Evolutionary conservation across 2,113 vertebrate species (phyloP), one percentile per base, ranked within the genome.

Genomic region (Melozone crissalis): DNA sequence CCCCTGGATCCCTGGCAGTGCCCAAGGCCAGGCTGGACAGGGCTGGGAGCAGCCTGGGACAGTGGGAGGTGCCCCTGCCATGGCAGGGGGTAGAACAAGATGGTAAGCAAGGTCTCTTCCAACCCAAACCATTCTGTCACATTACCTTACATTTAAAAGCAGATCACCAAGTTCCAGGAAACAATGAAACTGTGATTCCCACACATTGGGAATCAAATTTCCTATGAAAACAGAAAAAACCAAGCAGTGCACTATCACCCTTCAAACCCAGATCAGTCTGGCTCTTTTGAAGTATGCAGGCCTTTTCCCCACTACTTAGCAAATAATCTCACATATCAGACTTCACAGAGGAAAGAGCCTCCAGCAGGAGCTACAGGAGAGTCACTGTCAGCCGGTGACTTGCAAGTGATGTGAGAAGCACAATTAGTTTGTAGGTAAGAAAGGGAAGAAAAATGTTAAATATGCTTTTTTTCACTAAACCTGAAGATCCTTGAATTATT

Each of bases 61-160:
- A 18, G 55, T 46, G 16, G 13, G 3, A 46, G 28, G 11, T 41
- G 47, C 54, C 54, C 33, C 54, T 89, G 37, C 21, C 33, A 33
- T 20, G 19, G 33, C 44, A 59, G 37, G 11, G 13, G 11, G 7
- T 47, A 6, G 24, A 18, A 57, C 0, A 0, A 28, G 31, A 35
- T 47, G 17, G 11, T 21, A n/a, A 62, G 13, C 12, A 69, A 69
- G 47, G 35, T 35, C 17, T 8, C 10, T 49, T 77, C 57, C 41
- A 63, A 69, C 31, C 12, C 41, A 71, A 84, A 76, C 41, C 49
- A 71, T 33, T 49, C 63, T 61, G 22, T 43, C 63, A 69, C 11
- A 28, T 43, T 15, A 59, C 24, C 28, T 58, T 44, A 44, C 23
- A 15, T 18, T 41, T 69, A 46, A 84, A 93, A 89, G 33, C 23